Evolutionary conservation across 2,113 vertebrate genomes (phyloP).

Genomic region (Caracal caracal): DNA sequence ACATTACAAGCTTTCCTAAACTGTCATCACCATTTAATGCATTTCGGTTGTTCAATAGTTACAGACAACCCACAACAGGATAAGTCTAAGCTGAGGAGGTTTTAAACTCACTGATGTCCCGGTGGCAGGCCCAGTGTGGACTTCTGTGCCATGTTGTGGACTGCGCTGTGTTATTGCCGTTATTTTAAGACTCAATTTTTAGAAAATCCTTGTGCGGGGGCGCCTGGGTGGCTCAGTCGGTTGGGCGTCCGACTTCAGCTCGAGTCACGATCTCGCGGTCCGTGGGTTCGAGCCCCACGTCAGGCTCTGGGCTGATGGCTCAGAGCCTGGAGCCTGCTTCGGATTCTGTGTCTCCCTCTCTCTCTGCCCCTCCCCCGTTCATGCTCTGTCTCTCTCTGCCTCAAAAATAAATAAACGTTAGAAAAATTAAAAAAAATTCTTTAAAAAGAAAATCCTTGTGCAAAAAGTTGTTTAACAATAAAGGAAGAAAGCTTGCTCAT

Average conservation of each 20-base stretch:
- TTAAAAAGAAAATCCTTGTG: constrained; percentile 7
- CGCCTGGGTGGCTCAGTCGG: too few relatives aligned
- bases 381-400: too few relatives aligned
- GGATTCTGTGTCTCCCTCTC: too few relatives aligned
- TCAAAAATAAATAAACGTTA: too few relatives aligned
- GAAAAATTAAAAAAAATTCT: too few relatives aligned
- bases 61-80: not conserved
- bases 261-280: too few relatives aligned
- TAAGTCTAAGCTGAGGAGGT: not conserved
- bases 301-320: too few relatives aligned
- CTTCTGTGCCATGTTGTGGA: not conserved
- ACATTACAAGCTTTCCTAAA: not conserved
- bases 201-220: not conserved
- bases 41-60: not conserved
- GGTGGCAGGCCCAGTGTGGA: not conserved
- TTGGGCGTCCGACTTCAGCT: too few relatives aligned
- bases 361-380: too few relatives aligned
- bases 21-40: not conserved
- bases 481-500: not conserved
- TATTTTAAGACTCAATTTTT: not conserved
- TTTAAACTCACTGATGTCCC: not conserved
- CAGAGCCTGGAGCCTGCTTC: too few relatives aligned
- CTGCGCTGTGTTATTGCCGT: not conserved
- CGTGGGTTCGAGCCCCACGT: fast-evolving
- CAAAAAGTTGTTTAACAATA: not conserved